Conservation (phyloP, 37 sponge, comb jelly and placozoan species). For the Lycopodina hypogea region DNA sequence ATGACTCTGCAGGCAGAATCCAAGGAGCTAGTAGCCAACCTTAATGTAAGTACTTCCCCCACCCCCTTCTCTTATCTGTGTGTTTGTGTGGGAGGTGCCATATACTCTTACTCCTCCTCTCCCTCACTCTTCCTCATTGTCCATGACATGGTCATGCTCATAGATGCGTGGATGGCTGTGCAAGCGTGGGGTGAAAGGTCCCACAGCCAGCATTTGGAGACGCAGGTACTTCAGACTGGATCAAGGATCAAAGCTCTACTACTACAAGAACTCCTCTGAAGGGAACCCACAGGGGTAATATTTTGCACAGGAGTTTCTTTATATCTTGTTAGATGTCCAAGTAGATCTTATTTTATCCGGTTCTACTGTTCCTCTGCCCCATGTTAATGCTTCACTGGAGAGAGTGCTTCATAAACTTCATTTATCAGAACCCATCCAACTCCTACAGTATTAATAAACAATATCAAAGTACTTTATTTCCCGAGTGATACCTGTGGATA, state of each 20-base stretch:
- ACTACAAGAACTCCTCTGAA: conserved; percentile 67
- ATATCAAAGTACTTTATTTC: too few relatives aligned
- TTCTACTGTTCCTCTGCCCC: too few relatives aligned
- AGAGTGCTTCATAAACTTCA: too few relatives aligned
- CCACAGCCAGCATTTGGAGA: conserved; percentile 67
- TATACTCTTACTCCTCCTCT: neutral
- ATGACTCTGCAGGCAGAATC: conserved; percentile 29
- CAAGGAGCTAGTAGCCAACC: conserved; percentile 27
- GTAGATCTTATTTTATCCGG: too few relatives aligned
- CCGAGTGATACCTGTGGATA: too few relatives aligned
- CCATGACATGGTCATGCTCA: neutral
- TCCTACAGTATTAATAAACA: too few relatives aligned
- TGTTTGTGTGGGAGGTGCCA: neutral
- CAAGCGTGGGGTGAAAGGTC: conserved; percentile 72
- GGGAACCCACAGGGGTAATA: conserved; percentile 74
- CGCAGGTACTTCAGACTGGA: conserved; percentile 74
- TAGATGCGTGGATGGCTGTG: conserved; percentile 66
- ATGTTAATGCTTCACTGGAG: too few relatives aligned
- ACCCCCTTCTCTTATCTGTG: neutral
- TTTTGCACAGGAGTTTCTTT: neutral
- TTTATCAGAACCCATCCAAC: too few relatives aligned
- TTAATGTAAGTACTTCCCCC: conserved; percentile 20
- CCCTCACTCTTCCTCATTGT: neutral
- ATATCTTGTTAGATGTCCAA: too few relatives aligned
- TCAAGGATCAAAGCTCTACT: conserved; percentile 60